phyloP scores from a whole-genome alignment of 2,888 invertebrate species.

The Mesorhabditis sp. region DNA sequence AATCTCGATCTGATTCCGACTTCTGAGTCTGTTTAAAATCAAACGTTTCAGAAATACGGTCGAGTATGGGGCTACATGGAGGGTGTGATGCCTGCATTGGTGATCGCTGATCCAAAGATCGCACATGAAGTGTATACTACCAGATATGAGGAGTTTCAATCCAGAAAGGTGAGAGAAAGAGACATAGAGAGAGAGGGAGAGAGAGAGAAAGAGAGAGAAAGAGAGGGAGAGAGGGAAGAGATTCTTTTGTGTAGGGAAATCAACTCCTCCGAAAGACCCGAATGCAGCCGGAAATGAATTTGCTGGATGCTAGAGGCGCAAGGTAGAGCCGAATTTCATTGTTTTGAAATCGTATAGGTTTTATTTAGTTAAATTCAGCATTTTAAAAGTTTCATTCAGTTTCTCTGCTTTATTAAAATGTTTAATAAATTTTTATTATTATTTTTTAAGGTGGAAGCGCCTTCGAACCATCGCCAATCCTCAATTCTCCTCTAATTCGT shows the following conservation, averaged over 20 bases:
- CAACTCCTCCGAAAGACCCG: not conserved
- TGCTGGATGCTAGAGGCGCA: not conserved
- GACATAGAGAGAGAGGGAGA: not conserved
- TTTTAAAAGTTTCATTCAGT: too few relatives aligned
- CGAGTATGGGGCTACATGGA: not conserved
- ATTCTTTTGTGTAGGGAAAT: not conserved
- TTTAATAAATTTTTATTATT: too few relatives aligned
- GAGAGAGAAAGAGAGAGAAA: not conserved
- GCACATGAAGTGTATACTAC: not conserved
- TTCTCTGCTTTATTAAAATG: too few relatives aligned
- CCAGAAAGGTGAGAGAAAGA: not conserved
- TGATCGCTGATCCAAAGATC: not conserved
- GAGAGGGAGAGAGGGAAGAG: too few relatives aligned
- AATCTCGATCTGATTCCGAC: too few relatives aligned
- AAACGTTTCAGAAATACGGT: not conserved
- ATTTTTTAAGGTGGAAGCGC: not conserved
- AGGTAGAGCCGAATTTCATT: not conserved
- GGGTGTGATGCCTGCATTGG: not conserved
- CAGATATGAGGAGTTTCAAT: not conserved
- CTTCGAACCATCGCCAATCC: not conserved
- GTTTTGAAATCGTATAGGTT: too few relatives aligned
- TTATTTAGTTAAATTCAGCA: too few relatives aligned
- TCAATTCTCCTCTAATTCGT: not conserved
- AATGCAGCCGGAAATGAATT: not conserved
- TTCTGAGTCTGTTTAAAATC: too few relatives aligned